A percentile compares a stretch with the other conserved stretches of the same genome.
Conservation (phyloP, 2,113 vertebrate genomes). For the Eudorcas thomsonii region DNA sequence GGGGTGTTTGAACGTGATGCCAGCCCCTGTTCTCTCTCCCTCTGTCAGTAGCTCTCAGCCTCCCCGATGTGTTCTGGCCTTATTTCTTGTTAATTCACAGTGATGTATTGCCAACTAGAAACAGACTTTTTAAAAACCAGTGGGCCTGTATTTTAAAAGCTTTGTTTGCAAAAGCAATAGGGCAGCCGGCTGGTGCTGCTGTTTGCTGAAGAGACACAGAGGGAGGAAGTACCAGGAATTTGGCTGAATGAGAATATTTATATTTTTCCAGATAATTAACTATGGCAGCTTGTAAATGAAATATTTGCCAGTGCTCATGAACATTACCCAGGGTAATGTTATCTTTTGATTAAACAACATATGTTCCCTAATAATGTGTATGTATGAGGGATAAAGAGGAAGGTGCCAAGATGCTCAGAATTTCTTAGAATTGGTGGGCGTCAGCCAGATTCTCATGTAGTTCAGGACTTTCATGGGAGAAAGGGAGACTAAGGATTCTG, state of each 20-base stretch:
- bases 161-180: not conserved
- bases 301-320: slow-evolving; percentile 53
- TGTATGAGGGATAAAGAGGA: slow-evolving; percentile 35
- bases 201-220: slow-evolving; percentile 7
- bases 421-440: slow-evolving; percentile 36
- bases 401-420: slow-evolving; percentile 31
- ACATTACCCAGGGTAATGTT: slow-evolving; percentile 31
- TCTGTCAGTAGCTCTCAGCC: not conserved
- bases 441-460: slow-evolving; percentile 11
- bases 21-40: not conserved
- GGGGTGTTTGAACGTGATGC: not conserved
- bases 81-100: not conserved
- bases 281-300: slow-evolving; percentile 52
- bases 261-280: slow-evolving; percentile 49
- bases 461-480: slow-evolving; percentile 12
- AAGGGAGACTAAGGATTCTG: not conserved
- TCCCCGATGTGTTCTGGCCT: not conserved
- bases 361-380: slow-evolving; percentile 53
- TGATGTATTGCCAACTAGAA: not conserved
- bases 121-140: not conserved
- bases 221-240: slow-evolving; percentile 1
- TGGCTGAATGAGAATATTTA: slow-evolving; percentile 39
- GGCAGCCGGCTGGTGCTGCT: not conserved
- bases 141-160: not conserved
- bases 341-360: slow-evolving; percentile 62